phyloP scores from a whole-genome alignment of 2,888 invertebrate species.

The Pyralis farinalis region DNA sequence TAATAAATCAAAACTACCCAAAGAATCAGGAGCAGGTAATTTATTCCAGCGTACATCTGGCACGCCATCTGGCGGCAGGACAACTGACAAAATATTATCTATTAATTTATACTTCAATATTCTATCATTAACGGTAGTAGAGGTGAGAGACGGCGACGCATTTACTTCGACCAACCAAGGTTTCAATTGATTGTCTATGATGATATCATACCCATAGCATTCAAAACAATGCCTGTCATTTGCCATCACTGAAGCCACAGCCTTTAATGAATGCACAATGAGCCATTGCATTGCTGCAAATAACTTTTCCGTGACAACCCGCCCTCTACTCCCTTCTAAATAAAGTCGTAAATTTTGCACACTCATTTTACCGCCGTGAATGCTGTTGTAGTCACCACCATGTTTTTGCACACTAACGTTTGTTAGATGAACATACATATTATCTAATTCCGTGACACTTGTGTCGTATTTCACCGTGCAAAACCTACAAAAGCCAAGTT shows the following conservation, averaged over 20 bases:
- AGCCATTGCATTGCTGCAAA: constrained; percentile 95
- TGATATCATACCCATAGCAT: constrained; percentile 98
- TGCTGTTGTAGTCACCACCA: constrained; percentile 95
- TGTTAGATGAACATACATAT: constrained; percentile 96
- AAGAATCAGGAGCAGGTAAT: constrained; percentile 85
- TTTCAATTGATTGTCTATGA: constrained; percentile 95
- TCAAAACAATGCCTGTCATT: constrained; percentile 96
- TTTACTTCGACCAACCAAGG: constrained; percentile 98
- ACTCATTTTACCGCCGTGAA: constrained; percentile 97
- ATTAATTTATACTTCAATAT: constrained; percentile 96
- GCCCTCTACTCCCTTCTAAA: constrained; percentile 94
- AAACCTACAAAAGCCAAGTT: constrained; percentile 96
- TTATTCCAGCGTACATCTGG: constrained; percentile 96
- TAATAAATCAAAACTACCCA: constrained; percentile 91
- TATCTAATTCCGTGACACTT: constrained; percentile 92
- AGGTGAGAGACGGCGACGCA: constrained; percentile 96
- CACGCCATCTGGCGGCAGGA: constrained; percentile 92
- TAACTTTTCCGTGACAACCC: constrained; percentile 92
- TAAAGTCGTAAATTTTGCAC: constrained; percentile 94
- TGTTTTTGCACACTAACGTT: constrained; percentile 99
- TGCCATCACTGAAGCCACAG: constrained; percentile 95
- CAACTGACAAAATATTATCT: constrained; percentile 94
- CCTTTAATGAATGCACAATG: constrained; percentile 95
- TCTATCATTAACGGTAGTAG: constrained; percentile 96
- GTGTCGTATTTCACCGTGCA: constrained; percentile 97